Base-by-base conservation (phyloP, 2,888 invertebrate species). In the Aspidiotus rigidus region DNA sequence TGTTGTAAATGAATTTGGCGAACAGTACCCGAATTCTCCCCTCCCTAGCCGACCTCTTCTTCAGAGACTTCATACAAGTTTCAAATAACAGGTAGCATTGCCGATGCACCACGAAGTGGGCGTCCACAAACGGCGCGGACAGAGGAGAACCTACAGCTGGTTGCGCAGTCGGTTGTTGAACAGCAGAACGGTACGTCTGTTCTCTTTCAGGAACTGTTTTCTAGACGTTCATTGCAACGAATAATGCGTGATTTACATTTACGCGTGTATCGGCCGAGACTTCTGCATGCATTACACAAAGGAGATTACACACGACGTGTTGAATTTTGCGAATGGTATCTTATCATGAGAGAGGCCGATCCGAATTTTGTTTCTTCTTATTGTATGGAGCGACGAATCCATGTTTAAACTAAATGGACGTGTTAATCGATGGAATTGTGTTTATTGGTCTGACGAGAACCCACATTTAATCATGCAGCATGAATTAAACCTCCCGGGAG, bases 371-470 rank as follows among this genome's bases (percentile, higher is more conserved):
- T 71, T 54, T 42, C 71, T 15, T 67, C 59, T 16, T n/a, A 71
- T 74, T 72, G 62, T 75, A 49, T 74, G 73, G 73, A 72, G 69
- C 40, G 73, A 74, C 70, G 73, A 75, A 62, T 72, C 73, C 56
- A 71, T 69, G 39, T 75, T 75, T 67, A 73, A 74, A 64, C 66
- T 74, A 15, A 75, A 74, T 72, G 73, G 74, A 55, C 61, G 64
- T 41, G 73, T 75, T n/a, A 76, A 76, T 70, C 70, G 73, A 17
- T 74, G 75, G 59, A 75, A 76, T 67, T 73, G 71, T 60, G 64
- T 72, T 11, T 75, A 74, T 71, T 75, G 73, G 74, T 44, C 62
- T 70, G 70, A 62, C 69, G 60, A 67, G 56, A 76, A 75, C 73
- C 74, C 74, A 49, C 72, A 75, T 62, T 63, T 67, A 67, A 54